Percentiles rank a stretch among this genome's conserved stretches.
Conservation (phyloP, 2,113 vertebrate species). For the Danionella cerebrum region DNA sequence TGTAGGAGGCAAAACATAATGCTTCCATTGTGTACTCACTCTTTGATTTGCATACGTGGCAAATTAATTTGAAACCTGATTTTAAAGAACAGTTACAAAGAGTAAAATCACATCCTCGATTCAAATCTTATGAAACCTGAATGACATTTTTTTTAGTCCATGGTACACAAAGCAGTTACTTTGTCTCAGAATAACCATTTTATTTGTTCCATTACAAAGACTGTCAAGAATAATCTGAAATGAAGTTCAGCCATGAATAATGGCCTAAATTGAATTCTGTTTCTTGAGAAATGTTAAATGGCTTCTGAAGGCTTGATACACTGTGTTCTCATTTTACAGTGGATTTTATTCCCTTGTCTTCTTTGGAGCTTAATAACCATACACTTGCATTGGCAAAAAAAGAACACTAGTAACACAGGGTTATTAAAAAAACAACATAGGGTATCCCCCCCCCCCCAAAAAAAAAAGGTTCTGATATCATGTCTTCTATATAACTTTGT, state of each 20-base stretch:
- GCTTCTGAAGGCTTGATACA: background rate
- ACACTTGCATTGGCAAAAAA: background rate
- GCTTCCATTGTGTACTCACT: background rate
- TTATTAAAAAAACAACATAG: no score
- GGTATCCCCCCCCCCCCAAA: no score
- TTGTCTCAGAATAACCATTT: background rate
- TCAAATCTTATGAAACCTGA: background rate
- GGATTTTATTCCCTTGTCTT: background rate
- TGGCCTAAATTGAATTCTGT: no score
- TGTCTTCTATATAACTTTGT: no score
- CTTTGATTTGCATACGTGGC: conserved; percentile 5
- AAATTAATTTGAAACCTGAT: background rate
- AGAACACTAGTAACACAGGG: no score
- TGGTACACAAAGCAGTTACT: background rate
- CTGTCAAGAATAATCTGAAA: background rate
- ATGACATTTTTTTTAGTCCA: background rate
- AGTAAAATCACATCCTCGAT: background rate
- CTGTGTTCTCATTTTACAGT: background rate
- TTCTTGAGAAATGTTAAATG: background rate
- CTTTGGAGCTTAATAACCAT: background rate
- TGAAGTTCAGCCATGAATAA: background rate
- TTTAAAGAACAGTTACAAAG: background rate
- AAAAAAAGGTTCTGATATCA: no score
- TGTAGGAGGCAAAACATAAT: conserved; percentile 17
- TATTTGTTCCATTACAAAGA: background rate